A percentile compares a stretch with the other conserved stretches of the same genome.
These are phyloP conservation scores for Idris sp. DNA, from an alignment of 1,140 invertebrate genomes.

Conservation along the genomic window DNA sequence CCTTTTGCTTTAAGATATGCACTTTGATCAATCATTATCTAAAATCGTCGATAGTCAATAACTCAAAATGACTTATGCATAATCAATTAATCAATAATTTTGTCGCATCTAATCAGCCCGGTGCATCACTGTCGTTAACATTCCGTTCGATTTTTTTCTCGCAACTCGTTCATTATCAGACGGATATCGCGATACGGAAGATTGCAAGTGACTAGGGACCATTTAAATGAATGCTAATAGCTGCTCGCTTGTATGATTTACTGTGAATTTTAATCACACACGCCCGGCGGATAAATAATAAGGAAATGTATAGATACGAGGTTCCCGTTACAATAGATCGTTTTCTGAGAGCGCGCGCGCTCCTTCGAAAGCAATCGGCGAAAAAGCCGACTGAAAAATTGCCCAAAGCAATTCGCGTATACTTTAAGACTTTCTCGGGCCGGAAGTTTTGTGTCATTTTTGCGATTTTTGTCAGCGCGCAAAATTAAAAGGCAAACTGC, in stretches of 20 bases:
- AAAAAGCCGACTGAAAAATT: conserved; percentile 38
- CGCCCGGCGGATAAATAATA: conserved; percentile 53
- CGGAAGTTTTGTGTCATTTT: conserved; percentile 40
- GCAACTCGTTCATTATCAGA: conserved; percentile 39
- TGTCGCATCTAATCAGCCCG: conserved; percentile 28
- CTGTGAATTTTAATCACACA: conserved; percentile 59
- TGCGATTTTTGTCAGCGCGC: conserved; percentile 2
- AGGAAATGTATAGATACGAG: conserved; percentile 34
- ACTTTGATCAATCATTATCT: too few relatives aligned
- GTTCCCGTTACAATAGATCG: conserved; percentile 59
- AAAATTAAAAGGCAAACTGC: too few relatives aligned
- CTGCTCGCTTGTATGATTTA: conserved; percentile 47
- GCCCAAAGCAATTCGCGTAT: conserved; percentile 50
- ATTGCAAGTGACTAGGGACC: conserved; percentile 46
- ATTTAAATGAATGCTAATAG: conserved; percentile 51
- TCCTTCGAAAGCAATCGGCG: conserved; percentile 38
- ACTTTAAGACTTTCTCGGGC: conserved; percentile 54
- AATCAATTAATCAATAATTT: conserved; percentile 35
- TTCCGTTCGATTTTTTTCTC: conserved; percentile 41
- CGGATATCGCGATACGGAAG: conserved; percentile 52
- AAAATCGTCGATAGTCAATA: too few relatives aligned
- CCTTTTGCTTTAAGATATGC: too few relatives aligned
- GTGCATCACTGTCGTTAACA: conserved; percentile 49
- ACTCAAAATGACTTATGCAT: too few relatives aligned
- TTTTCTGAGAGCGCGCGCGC: conserved; percentile 41